Evolutionary conservation across 2,797 vertebrate genomes (phyloP), one percentile per base, ranked within the genome.

Genomic region (Silurus lanzhouensis): DNA sequence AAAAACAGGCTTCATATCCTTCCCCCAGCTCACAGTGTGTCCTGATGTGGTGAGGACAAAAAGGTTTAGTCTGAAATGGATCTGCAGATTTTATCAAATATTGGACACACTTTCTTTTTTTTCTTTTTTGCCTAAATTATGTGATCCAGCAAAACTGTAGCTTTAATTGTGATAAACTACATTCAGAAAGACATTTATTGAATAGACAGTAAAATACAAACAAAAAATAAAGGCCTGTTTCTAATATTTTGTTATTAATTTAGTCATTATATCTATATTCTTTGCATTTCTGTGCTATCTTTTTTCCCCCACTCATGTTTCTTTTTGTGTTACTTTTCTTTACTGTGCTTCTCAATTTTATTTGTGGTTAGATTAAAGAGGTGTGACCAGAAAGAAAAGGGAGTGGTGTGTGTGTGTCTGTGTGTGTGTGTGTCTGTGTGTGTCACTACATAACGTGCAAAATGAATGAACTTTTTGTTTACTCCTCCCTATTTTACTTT

Each of bases 1-100:
- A 85, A 92, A 91, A 92, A 91, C 90, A 92, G 83, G 88, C 92
- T 93, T 92, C 91, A 94, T 92, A 90, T 92, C 90, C 92, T 90
- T 90, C 89, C 90, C 87, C 88, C 84, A 74, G 83, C 88, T 88
- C 75, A 64, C 70, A 38, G 55, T 20, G 31, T 27, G n/a, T 83
- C 77, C 84, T 86, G 63, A 55, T 77, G 60, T 84, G 77, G 48
- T 38, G 75, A 60, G 48, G 52, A 64, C 79, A 88, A 81, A 88
- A 84, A 84, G 48, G 74, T 75, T 84, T 84, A 88, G 85, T 76
- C 87, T 87, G 87, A 77, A 91, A 89, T 86, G 84, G 85, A 80
- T 81, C 79, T 58, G 76, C 84, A 90, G 91, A 93, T 93, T 87
- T 90, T 85, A 94, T 94, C 93, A 88, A 88, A 91, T 92, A 91